A percentile compares a stretch with the other conserved stretches of the same genome.
Conservation (phyloP, 1,140 invertebrate genomes). For the Drosophila nannoptera region DNA sequence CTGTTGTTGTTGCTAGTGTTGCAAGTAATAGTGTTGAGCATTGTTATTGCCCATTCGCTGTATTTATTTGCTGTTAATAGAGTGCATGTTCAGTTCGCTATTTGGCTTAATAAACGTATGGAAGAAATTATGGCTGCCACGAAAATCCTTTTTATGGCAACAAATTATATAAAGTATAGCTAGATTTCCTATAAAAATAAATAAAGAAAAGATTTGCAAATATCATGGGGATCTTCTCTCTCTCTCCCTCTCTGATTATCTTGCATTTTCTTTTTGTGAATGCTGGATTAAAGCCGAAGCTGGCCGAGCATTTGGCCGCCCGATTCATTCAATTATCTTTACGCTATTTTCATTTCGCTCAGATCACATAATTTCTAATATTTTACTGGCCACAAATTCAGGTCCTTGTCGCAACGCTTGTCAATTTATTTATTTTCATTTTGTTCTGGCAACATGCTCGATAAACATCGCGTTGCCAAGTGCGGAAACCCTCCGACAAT, state of each 20-base stretch:
- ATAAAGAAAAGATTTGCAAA: too few species aligned
- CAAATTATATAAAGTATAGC: conserved; percentile 2
- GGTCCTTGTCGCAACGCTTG: conserved; percentile 19
- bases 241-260: too few species aligned
- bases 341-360: not conserved
- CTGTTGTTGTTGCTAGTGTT: conserved; percentile 32
- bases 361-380: conserved; percentile 34
- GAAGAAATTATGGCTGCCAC: conserved; percentile 15
- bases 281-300: too few species aligned
- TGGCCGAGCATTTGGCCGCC: too few species aligned
- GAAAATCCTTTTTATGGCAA: conserved; percentile 7
- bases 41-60: conserved; percentile 31
- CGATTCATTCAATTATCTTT: not conserved
- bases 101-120: conserved; percentile 9
- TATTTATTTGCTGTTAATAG: conserved; percentile 53
- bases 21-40: conserved; percentile 55
- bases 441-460: conserved; percentile 41
- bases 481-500: conserved; percentile 35
- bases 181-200: too few species aligned
- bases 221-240: too few species aligned
- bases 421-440: conserved; percentile 33
- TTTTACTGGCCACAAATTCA: conserved; percentile 22
- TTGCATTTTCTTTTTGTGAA: too few species aligned
- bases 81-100: conserved; percentile 8
- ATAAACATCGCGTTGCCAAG: conserved; percentile 43